Conservation (phyloP, 2,888 invertebrate species). For the Meghimatium bilineatum region DNA sequence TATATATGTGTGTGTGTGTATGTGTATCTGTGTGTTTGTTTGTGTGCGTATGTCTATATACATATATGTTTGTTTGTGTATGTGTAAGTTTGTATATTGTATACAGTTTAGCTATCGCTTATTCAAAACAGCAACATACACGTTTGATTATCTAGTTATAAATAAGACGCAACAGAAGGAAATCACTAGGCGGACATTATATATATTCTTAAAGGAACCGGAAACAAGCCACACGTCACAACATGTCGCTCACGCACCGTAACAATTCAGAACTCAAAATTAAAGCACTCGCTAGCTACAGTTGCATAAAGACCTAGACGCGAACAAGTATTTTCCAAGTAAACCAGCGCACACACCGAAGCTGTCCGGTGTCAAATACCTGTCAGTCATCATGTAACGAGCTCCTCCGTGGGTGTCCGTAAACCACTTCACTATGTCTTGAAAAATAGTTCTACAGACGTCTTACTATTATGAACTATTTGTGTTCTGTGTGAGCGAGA, state of each 20-base stretch:
- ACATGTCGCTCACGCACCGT: neutral
- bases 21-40: too few species aligned
- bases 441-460: neutral
- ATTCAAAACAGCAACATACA: neutral
- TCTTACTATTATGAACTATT: slow-evolving; percentile 1
- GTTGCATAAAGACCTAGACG: slow-evolving; percentile 6
- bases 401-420: neutral
- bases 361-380: neutral
- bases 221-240: neutral
- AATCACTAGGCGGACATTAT: too few species aligned
- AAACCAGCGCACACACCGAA: slow-evolving; percentile 1
- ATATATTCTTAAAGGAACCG: neutral
- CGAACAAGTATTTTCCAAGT: slow-evolving; percentile 9
- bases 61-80: too few species aligned
- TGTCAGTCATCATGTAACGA: slow-evolving; percentile 2
- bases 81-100: too few species aligned
- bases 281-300: neutral
- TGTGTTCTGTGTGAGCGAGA: neutral
- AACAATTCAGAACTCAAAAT: neutral
- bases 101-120: too few species aligned
- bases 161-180: too few species aligned
- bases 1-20: too few species aligned
- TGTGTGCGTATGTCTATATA: too few species aligned
- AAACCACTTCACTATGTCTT: neutral
- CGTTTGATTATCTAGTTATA: too few species aligned